Conservation (phyloP, 2,888 invertebrate genomes). For the Myopa testacea region DNA sequence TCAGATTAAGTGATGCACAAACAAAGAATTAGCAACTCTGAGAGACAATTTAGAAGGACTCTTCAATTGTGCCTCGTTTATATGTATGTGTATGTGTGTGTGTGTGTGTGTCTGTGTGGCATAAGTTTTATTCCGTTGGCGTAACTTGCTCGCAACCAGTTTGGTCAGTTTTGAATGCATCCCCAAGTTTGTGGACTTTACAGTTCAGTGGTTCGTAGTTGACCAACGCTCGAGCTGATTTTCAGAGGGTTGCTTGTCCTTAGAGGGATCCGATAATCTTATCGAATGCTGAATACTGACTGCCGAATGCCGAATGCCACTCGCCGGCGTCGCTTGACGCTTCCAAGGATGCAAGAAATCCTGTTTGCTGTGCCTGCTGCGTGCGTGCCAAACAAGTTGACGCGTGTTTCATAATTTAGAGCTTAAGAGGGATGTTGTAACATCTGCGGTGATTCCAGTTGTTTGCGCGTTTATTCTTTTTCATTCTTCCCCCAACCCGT, state of each 20-base stretch:
- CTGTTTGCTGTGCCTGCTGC: conserved; percentile 15
- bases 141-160: conserved; percentile 1
- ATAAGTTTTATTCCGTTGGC: neutral
- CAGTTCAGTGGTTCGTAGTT: conserved; percentile 6
- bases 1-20: conserved; percentile 1
- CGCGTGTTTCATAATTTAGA: conserved; percentile 53
- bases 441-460: conserved; percentile 57
- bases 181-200: neutral
- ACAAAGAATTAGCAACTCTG: neutral
- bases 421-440: conserved; percentile 52
- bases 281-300: no score
- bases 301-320: neutral
- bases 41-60: neutral
- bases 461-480: neutral
- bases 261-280: neutral
- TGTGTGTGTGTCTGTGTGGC: neutral
- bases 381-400: conserved; percentile 51
- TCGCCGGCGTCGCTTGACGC: conserved; percentile 42
- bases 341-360: conserved; percentile 11
- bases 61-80: no score
- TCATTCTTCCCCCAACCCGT: neutral
- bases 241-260: conserved; percentile 15
- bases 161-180: conserved; percentile 21
- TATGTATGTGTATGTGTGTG: neutral
- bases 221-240: neutral